phyloP scores from a whole-genome alignment of 2,113 vertebrate genomes.

The Alaudala cheleensis region DNA sequence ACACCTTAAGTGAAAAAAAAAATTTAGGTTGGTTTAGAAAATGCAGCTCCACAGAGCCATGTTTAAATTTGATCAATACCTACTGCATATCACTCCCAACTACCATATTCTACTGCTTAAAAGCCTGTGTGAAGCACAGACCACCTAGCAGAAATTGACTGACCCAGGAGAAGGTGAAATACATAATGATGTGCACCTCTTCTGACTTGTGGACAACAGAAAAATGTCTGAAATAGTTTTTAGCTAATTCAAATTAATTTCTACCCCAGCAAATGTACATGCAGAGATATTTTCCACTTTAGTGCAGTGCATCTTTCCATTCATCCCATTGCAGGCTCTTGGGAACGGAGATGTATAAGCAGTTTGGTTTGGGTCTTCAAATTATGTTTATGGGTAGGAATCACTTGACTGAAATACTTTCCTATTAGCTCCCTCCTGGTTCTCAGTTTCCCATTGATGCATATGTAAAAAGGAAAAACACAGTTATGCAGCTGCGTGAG shows the following conservation, averaged over 20 bases:
- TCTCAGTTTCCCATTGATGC: background rate
- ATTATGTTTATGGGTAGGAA: background rate
- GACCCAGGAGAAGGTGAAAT: background rate
- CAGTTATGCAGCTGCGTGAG: background rate
- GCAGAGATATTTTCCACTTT: background rate
- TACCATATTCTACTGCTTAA: background rate
- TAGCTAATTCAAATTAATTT: background rate
- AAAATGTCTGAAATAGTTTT: background rate
- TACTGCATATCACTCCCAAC: accelerated
- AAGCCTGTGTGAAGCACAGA: background rate
- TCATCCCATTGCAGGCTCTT: background rate
- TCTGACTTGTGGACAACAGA: background rate
- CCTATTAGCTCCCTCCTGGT: background rate
- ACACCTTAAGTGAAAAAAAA: background rate
- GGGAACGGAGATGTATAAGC: background rate
- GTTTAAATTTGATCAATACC: background rate
- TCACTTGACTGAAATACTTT: background rate
- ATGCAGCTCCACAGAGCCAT: background rate
- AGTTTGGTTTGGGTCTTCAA: background rate
- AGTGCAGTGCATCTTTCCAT: background rate
- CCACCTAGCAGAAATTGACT: background rate
- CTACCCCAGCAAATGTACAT: background rate
- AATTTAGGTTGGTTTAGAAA: background rate
- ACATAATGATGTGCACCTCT: background rate
- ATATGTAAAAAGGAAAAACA: background rate